Percentiles rank a stretch among this genome's conserved stretches.
Conservation (phyloP, 2,797 vertebrate species). For the Miopithecus talapoin region DNA sequence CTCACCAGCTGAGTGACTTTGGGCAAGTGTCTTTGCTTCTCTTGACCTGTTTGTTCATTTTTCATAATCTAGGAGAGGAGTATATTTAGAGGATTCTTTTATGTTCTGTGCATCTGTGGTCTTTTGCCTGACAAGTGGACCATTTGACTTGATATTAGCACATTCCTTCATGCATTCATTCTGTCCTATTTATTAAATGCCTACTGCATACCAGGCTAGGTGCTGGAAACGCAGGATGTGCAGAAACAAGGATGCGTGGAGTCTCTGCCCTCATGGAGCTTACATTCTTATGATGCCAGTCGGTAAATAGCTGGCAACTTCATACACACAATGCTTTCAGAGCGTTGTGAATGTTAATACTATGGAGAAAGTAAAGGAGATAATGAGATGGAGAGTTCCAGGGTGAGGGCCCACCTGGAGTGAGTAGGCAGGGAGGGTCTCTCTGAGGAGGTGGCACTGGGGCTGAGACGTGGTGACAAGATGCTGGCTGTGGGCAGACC, state of each 20-base stretch:
- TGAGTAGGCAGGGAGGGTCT: not conserved
- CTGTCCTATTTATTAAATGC: not conserved
- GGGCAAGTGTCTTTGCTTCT: not conserved
- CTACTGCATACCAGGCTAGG: not conserved
- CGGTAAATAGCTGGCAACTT: not conserved
- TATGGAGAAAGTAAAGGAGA: not conserved
- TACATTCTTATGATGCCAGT: not conserved
- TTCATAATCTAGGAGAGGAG: not conserved
- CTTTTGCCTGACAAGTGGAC: not conserved
- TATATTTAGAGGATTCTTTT: not conserved
- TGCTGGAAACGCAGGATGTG: not conserved
- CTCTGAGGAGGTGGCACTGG: not conserved
- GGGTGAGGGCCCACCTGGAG: not conserved
- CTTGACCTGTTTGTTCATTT: not conserved
- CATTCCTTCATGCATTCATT: not conserved
- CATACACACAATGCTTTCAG: not conserved
- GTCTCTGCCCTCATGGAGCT: not conserved
- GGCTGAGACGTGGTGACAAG: not conserved
- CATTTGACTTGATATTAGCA: not conserved
- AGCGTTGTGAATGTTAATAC: not conserved
- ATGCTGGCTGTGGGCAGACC: not conserved
- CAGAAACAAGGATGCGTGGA: not conserved
- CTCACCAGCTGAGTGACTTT: not conserved
- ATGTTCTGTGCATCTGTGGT: not conserved
- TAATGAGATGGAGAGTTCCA: not conserved